Evolutionary conservation across 2,797 vertebrate species (phyloP), one percentile per base, ranked within the genome.

Genomic region (Sebastes variabilis): DNA sequence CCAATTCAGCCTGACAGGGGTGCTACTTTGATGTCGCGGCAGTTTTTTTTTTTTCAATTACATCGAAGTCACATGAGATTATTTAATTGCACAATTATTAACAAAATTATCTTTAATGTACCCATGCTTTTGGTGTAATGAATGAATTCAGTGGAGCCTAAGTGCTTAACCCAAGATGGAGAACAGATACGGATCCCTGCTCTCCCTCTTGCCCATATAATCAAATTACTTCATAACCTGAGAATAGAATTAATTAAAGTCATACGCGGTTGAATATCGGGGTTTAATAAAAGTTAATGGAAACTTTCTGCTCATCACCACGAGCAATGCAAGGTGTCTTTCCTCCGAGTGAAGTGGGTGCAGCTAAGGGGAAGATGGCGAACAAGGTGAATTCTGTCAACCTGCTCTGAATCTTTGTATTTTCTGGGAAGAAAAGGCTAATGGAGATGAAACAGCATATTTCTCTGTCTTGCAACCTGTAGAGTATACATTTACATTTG

Each of bases 21-120:
- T 34, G 12, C 83, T 10, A 24, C 82, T 91, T 90, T 90, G 88
- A 91, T 93, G 87, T 87, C 55, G 1, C 84, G 79, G 85, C 85
- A 73, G 46, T n/a, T 54, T 55, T 88, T 90, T 87, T 87, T 83
- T 92, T 92, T 56, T 55, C 88, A 87, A 90, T 94, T 91, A 91
- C 65, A 79, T 76, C 69, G 34, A 72, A 84, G 87, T 93, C 92
- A 88, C 88, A 82, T 49, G 70, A 86, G 86, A 92, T 93, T 88
- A 89, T 93, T 93, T 91, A 93, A 95, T 92, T 89, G 89, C 80
- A 75, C 87, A 83, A 95, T 94, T 95, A 94, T 95, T 92, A 93
- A 80, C 78, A 87, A 84, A 94, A 93, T 92, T 73, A 94, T 90
- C 86, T 87, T 88, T 85, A 94, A 94, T 94, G 89, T 85, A 60